Evolutionary conservation across 2,888 invertebrate species (phyloP).

Genomic region (Ernsta delagoae): DNA sequence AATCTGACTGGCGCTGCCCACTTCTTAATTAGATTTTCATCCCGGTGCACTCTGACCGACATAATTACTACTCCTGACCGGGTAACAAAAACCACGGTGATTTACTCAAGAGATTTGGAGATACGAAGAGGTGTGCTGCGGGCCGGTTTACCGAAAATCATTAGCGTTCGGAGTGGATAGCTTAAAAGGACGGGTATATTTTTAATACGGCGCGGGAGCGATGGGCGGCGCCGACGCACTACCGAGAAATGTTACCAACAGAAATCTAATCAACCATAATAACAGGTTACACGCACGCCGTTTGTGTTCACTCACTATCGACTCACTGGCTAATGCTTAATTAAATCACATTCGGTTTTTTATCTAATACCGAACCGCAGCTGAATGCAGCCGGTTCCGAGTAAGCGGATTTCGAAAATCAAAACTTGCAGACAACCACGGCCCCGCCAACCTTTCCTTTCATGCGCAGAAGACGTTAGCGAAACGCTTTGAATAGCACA

Average conservation of each 20-base stretch:
- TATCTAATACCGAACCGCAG: slow-evolving; percentile 66
- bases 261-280: slow-evolving; percentile 85
- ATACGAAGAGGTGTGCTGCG: slow-evolving; percentile 75
- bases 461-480: slow-evolving; percentile 49
- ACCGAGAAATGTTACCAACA: slow-evolving; percentile 85
- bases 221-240: slow-evolving; percentile 81
- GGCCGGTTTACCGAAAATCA: slow-evolving; percentile 84
- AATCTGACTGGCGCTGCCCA: slow-evolving; percentile 70
- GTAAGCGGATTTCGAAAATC: slow-evolving; percentile 48
- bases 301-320: slow-evolving; percentile 79
- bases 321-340: slow-evolving; percentile 78
- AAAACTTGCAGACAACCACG: slow-evolving; percentile 34
- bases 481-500: slow-evolving; percentile 53
- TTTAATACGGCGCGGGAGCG: slow-evolving; percentile 82
- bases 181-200: slow-evolving; percentile 79
- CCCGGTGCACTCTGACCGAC: slow-evolving; percentile 83
- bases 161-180: slow-evolving; percentile 79
- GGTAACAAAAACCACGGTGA: slow-evolving; percentile 76
- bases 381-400: slow-evolving; percentile 54
- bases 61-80: slow-evolving; percentile 82
- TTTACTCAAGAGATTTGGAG: slow-evolving; percentile 81
- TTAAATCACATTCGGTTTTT: slow-evolving; percentile 80
- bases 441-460: slow-evolving; percentile 36
- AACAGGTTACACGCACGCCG: slow-evolving; percentile 81
- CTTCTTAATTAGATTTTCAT: slow-evolving; percentile 82